Conservation (phyloP, 1,140 invertebrate genomes). For the Mizuhopecten yessoensis region DNA sequence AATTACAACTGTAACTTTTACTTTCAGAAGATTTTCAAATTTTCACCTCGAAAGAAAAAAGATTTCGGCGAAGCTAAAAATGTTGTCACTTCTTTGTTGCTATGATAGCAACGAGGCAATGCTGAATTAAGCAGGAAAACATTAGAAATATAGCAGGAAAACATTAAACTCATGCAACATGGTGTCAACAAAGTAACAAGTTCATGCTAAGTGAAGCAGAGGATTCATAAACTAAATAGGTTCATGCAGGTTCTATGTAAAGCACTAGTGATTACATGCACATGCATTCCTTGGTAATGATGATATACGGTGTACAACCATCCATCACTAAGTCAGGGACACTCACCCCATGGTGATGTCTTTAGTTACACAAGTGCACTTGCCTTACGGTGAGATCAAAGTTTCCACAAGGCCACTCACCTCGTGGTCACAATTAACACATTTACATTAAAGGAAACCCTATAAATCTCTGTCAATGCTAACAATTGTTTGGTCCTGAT, state of each 20-base stretch:
- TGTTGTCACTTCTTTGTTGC: too few relatives aligned
- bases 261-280: not conserved
- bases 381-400: too few relatives aligned
- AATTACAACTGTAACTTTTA: too few relatives aligned
- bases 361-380: too few relatives aligned
- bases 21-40: too few relatives aligned
- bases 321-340: not conserved
- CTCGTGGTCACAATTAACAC: not conserved
- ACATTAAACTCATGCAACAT: not conserved
- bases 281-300: not conserved
- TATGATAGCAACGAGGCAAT: not conserved
- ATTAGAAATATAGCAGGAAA: not conserved
- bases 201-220: not conserved
- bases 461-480: too few relatives aligned
- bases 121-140: not conserved
- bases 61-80: too few relatives aligned
- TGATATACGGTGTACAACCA: not conserved
- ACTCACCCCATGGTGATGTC: too few relatives aligned
- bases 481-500: too few relatives aligned
- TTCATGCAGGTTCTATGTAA: not conserved
- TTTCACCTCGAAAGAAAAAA: too few relatives aligned
- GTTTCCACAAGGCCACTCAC: not conserved
- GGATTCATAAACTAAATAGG: not conserved
- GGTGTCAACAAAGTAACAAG: too few relatives aligned
- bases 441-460: not conserved